Evolutionary conservation across 2,113 vertebrate genomes (phyloP).

Genomic region (Mirounga angustirostris): DNA sequence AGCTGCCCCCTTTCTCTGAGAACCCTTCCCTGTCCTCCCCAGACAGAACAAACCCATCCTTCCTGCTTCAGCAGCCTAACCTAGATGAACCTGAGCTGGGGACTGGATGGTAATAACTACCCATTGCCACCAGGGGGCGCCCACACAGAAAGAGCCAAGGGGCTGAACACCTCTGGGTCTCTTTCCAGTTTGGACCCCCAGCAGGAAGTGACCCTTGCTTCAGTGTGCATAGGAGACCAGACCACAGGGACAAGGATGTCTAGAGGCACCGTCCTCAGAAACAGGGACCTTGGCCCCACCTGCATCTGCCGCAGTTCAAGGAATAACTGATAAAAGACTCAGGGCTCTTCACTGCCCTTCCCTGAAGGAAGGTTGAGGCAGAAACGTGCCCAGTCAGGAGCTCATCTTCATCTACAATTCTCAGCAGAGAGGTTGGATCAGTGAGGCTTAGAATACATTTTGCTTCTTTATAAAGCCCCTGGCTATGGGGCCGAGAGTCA

Average conservation of each 20-base stretch:
- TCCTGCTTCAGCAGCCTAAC: rapidly evolving
- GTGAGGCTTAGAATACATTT: neutral
- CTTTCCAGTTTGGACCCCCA: neutral
- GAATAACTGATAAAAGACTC: neutral
- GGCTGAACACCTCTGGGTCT: neutral
- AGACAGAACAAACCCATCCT: rapidly evolving
- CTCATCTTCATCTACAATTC: neutral
- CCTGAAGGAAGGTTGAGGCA: neutral
- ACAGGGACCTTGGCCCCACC: neutral
- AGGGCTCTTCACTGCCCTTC: neutral
- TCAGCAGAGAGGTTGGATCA: neutral
- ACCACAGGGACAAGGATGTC: rapidly evolving
- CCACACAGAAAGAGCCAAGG: neutral
- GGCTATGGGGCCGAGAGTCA: neutral
- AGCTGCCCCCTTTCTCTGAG: neutral
- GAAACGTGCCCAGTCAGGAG: neutral
- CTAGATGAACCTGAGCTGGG: neutral
- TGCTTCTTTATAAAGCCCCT: neutral
- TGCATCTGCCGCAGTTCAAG: neutral
- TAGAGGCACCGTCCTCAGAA: neutral
- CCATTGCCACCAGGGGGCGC: constrained; percentile 53
- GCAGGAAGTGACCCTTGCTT: neutral
- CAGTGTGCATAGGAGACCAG: neutral
- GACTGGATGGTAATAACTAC: neutral
- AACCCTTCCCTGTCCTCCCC: neutral